Evolutionary conservation across 2,797 vertebrate species (phyloP).

Genomic region (Smutsia temminckii): DNA sequence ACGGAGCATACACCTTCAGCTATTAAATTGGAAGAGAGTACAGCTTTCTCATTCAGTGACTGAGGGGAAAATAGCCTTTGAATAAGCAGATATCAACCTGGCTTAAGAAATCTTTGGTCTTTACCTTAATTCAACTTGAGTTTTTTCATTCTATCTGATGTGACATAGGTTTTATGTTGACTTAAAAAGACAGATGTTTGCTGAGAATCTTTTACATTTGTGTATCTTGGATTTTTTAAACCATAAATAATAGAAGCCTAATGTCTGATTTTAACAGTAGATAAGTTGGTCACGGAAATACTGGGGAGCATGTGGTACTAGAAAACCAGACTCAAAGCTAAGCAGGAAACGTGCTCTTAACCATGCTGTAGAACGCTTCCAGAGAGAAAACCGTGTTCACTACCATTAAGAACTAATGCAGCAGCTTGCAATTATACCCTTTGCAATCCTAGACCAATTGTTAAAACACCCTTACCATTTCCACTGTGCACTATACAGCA

Average conservation of each 20-base stretch:
- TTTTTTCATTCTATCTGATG: background rate
- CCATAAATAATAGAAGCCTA: background rate
- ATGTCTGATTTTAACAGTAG: background rate
- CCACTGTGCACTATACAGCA: background rate
- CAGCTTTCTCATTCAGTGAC: background rate
- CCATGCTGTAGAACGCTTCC: rapidly evolving
- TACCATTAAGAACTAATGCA: rapidly evolving
- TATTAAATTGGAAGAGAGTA: background rate
- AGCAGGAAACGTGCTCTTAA: background rate
- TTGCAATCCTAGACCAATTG: slow-evolving; percentile 4
- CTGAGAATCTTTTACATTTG: background rate
- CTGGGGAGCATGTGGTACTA: background rate
- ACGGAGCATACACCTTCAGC: background rate
- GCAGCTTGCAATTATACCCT: background rate
- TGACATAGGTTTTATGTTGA: background rate
- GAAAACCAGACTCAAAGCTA: background rate
- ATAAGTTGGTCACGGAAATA: background rate
- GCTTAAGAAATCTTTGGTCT: background rate
- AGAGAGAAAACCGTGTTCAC: background rate
- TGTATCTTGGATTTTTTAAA: background rate
- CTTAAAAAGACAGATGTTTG: slow-evolving; percentile 13
- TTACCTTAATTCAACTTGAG: background rate
- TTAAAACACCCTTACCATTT: background rate
- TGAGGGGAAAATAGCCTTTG: background rate
- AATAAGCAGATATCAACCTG: background rate